Evolutionary conservation across 2,797 vertebrate species (phyloP), one percentile per base, ranked within the genome.

Genomic region (Lateolabrax maculatus): DNA sequence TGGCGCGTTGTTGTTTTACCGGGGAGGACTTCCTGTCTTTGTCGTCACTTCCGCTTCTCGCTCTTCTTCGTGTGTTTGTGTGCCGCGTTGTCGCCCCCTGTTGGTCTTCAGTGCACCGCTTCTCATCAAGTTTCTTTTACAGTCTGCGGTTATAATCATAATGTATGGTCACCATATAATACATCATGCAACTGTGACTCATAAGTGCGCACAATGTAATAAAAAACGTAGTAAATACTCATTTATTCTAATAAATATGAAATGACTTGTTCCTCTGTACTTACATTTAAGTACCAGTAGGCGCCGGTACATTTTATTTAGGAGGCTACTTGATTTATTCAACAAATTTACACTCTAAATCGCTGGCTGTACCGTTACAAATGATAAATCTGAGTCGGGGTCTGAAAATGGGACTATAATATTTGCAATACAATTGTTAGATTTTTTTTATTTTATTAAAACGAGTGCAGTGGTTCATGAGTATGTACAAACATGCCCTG

Each of bases 1-100:
- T 92, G 88, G 91, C 93, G 89, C 90, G 68, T 81, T 80, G 31
- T 49, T 75, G 53, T 75, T 71, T 67, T 63, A 12, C 37, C 1
- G 9, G 1, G 0, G 13, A 39, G 5, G 16, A 78, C 83, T 83
- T 89, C 87, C 86, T n/a, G 64, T 1, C 8, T 5, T 0, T 0
- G 0, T 16, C 75, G 86, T 82, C 77, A 83, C 13, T 81, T 89
- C 90, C 88, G 61, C 0, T 19, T 49, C 4, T 7, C 4, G n/a
- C 70, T 81, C 75, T 61, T 81, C 78, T 44, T 43, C 53, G 43
- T 11, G 31, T 39, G 10, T 70, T 60, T 43, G 37, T 6, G 31
- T 21, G 21, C 23, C 10, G 18, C 62, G 11, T 27, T 31, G 10
- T 16, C 62, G 48, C 48, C 55, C 27, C 46, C 48, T 9, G 29